A percentile compares a stretch with the other conserved stretches of the same genome.
Conservation (phyloP, 1,140 invertebrate species). For the Polypedilum vanderplanki region DNA sequence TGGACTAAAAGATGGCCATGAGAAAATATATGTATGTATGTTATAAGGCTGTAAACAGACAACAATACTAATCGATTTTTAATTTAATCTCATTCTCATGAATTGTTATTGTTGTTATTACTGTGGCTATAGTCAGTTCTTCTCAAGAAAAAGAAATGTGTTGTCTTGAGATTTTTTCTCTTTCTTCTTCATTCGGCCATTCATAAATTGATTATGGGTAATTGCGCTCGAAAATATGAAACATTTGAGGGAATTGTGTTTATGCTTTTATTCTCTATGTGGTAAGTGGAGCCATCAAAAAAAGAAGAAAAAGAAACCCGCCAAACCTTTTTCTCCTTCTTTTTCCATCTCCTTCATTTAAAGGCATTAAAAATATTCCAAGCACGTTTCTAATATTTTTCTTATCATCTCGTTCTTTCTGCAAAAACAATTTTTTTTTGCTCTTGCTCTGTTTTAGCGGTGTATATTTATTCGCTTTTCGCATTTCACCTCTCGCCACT, state of each 20-base stretch:
- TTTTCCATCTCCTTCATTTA: background rate
- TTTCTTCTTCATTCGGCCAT: too few relatives aligned
- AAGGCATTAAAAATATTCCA: constrained; percentile 22
- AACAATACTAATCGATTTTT: constrained; percentile 27
- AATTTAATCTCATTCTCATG: constrained; percentile 17
- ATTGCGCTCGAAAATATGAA: constrained; percentile 22
- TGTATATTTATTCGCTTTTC: background rate
- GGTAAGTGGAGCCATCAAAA: background rate
- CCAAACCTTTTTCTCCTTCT: constrained; percentile 22
- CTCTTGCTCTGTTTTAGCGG: background rate
- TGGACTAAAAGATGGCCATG: background rate
- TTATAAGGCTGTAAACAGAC: constrained; percentile 1
- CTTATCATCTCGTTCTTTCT: constrained; percentile 7
- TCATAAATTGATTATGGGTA: constrained; percentile 28
- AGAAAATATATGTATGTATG: too few relatives aligned
- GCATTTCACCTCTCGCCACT: background rate
- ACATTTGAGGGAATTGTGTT: constrained; percentile 4
- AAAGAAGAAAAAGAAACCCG: background rate
- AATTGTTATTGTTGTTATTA: background rate
- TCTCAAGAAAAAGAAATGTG: background rate
- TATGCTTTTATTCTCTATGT: background rate
- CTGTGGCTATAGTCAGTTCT: background rate
- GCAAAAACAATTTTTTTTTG: background rate
- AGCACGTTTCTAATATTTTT: constrained; percentile 25
- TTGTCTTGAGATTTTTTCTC: background rate